Base-by-base conservation (phyloP, 2,113 vertebrate genomes). In the Entelurus aequoreus region DNA sequence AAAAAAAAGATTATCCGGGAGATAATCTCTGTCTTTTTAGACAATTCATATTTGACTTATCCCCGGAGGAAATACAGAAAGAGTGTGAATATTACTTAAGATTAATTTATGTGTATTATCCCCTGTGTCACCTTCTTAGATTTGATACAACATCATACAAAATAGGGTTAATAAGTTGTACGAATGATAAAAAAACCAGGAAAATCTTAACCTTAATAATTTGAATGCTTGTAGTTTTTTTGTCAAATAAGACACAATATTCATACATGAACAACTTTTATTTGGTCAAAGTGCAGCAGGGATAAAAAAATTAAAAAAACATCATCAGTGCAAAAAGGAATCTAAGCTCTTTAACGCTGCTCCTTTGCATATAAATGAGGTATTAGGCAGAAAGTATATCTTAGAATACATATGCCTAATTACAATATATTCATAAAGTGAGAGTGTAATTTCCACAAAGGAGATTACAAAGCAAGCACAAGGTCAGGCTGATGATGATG, bases 301-400 rank as follows among this genome's bases (percentile, higher is more conserved):
- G 62, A 54, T 78, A 74, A 76, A 74, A 76, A 65, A 87, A 84
- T 75, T 63, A 87, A 84, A 72, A 69, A 65, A 72, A 80, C 78
- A 79, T 84, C 75, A 79, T 80, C 82, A 80, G 70, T 65, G 62
- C 56, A 56, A 80, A 83, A 83, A 75, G 70, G 82, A 83, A 81
- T 83, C 71, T 91, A 88, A 90, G 87, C 87, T 88, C 84, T 88
- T 90, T 88, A 87, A 86, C 84, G 60, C 66, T 68, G 62, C 84
- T 88, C 77, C 88, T 90, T 90, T 91, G 89, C 88, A 91, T 91
- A 88, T 90, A 91, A 91, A 91, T 91, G 88, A 91, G 89, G 90
- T 89, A 91, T 91, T 91, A 91, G 79, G 81, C 78, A 75, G 80
- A 84, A 89, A 90, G 87, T 88, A 90, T 90, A 91, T 91, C 87